Conservation (phyloP, 2,797 vertebrate genomes). For the Buceros bicornis region DNA sequence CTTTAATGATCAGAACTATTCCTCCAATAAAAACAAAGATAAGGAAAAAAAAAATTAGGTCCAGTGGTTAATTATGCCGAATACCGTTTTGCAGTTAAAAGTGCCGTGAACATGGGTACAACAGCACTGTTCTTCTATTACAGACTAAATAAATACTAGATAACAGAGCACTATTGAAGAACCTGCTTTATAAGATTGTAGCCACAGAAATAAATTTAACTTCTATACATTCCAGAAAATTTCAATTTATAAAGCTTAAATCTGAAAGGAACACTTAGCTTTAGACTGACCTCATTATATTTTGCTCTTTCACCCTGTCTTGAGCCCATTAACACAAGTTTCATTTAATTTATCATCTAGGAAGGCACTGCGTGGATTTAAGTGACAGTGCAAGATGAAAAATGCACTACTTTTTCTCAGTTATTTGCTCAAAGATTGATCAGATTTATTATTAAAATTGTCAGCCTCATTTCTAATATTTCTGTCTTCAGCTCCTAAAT, state of each 20-base stretch:
- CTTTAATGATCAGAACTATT: not conserved
- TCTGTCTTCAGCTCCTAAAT: not conserved
- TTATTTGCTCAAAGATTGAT: not conserved
- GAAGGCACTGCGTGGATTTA: not conserved
- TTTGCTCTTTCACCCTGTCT: not conserved
- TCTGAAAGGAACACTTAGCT: not conserved
- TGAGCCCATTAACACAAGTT: not conserved
- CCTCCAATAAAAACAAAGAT: not conserved
- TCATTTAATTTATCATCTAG: conserved; percentile 9
- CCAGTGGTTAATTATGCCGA: not conserved
- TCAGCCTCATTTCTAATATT: not conserved
- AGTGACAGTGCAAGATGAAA: not conserved
- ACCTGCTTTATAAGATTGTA: not conserved
- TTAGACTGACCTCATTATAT: not conserved
- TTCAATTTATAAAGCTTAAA: conserved; percentile 14
- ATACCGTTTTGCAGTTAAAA: not conserved
- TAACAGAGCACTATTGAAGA: not conserved
- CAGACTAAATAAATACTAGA: not conserved
- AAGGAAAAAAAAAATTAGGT: not conserved
- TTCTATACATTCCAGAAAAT: not conserved
- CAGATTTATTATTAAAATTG: not conserved
- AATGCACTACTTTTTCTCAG: not conserved
- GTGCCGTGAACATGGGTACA: not conserved
- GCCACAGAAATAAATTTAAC: not conserved
- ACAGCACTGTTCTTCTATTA: not conserved